Conservation (phyloP, 1,140 invertebrate species). For the Zaprionus gabonicus region DNA sequence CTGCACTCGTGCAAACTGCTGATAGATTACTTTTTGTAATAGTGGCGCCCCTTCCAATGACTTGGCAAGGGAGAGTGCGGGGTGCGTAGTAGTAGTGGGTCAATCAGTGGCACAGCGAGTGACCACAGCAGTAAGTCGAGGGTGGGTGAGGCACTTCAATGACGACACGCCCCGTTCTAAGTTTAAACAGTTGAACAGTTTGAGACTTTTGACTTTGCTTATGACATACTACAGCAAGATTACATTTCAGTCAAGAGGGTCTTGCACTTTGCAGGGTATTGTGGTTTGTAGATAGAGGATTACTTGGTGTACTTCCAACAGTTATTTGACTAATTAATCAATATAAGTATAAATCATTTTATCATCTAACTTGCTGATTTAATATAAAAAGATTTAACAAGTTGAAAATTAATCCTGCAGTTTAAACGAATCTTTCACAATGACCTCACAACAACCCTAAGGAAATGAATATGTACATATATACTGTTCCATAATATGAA, state of each 20-base stretch:
- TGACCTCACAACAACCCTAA: too few relatives aligned
- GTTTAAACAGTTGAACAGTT: constrained; percentile 25
- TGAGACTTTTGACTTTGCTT: neutral
- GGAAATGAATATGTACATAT: too few relatives aligned
- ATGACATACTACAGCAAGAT: neutral
- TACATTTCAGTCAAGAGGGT: neutral
- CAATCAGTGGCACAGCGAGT: constrained; percentile 22
- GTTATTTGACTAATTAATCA: too few relatives aligned
- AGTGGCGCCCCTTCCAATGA: constrained; percentile 34
- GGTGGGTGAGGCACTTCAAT: neutral
- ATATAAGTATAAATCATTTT: too few relatives aligned
- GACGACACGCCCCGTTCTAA: neutral
- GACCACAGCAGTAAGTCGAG: neutral
- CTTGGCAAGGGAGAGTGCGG: neutral
- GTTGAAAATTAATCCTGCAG: too few relatives aligned
- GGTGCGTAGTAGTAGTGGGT: neutral
- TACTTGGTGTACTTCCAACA: neutral
- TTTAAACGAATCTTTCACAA: too few relatives aligned
- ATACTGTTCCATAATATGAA: too few relatives aligned
- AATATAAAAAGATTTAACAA: too few relatives aligned
- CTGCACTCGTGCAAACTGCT: constrained; percentile 46
- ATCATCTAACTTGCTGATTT: too few relatives aligned
- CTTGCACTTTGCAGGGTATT: constrained; percentile 2
- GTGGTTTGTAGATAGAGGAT: neutral
- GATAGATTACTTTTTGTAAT: constrained; percentile 65